Conservation (phyloP, 2,113 vertebrate genomes). For the Stomatorhinus ivindoensis region DNA sequence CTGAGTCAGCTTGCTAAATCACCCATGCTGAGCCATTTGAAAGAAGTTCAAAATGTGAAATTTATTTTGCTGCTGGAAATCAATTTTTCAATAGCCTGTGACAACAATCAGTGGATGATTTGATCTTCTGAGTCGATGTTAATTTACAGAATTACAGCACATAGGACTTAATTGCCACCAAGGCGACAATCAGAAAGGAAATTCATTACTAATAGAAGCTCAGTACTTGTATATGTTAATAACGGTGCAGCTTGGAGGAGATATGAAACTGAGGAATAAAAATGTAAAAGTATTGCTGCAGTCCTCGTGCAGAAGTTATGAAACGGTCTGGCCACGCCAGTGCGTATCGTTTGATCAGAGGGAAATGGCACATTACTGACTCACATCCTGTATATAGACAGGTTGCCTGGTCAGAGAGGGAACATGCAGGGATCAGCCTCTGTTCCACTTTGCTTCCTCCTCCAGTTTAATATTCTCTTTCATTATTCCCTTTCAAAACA, state of each 20-base stretch:
- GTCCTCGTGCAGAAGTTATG: background rate
- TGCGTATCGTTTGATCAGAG: constrained; percentile 52
- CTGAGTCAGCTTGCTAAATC: background rate
- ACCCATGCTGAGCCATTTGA: background rate
- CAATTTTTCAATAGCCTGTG: background rate
- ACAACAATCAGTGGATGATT: background rate
- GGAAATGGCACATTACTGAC: constrained; percentile 43
- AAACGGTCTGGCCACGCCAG: constrained; percentile 33
- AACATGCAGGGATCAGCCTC: background rate
- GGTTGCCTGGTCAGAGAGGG: constrained; percentile 33
- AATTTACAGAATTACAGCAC: background rate
- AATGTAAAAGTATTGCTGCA: background rate
- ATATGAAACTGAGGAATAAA: background rate
- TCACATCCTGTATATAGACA: constrained; percentile 40
- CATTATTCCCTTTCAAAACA: background rate
- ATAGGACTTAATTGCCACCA: background rate
- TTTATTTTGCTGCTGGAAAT: background rate
- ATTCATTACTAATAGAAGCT: background rate
- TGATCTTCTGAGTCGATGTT: background rate
- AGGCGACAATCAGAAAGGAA: background rate
- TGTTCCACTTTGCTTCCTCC: background rate
- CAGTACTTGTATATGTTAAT: background rate
- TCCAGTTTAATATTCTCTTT: background rate
- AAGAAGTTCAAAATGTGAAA: background rate
- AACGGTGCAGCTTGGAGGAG: background rate